A percentile compares a stretch with the other conserved stretches of the same genome.
phyloP scores from a whole-genome alignment of 2,113 vertebrate species.

The Tupaia chinensis region DNA sequence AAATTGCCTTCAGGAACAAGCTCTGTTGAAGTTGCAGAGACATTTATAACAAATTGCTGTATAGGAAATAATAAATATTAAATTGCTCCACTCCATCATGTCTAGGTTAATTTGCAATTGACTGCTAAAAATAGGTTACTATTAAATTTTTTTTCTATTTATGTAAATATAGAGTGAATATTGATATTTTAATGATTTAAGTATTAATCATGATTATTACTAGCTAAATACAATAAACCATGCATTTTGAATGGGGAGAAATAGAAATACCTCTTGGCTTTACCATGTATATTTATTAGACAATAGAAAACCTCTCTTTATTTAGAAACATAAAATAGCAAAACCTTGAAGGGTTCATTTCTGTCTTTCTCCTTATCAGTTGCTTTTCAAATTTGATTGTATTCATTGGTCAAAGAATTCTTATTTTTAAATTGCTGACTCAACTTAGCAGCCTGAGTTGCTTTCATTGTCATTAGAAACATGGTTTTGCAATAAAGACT shows the following conservation, averaged over 20 bases:
- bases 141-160: neutral
- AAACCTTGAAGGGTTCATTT: constrained; percentile 36
- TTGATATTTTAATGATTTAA: constrained; percentile 50
- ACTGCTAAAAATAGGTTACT: constrained; percentile 52
- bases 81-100: constrained; percentile 63
- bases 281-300: neutral
- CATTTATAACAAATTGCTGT: constrained; percentile 63
- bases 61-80: constrained; percentile 78
- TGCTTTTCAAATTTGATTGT: constrained; percentile 69
- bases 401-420: constrained; percentile 66
- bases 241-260: neutral
- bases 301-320: constrained; percentile 44
- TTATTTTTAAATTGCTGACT: constrained; percentile 75
- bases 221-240: constrained; percentile 44
- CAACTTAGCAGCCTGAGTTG: constrained; percentile 63
- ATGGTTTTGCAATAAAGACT: constrained; percentile 32
- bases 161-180: neutral
- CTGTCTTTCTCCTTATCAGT: constrained; percentile 23
- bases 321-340: constrained; percentile 53
- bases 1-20: constrained; percentile 20
- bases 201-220: neutral
- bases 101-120: constrained; percentile 57
- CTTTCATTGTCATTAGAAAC: constrained; percentile 73
- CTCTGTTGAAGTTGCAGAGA: constrained; percentile 58
- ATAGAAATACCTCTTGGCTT: neutral